phyloP scores from a whole-genome alignment of 2,797 vertebrate genomes.

The Cercopithecus neglectus region DNA sequence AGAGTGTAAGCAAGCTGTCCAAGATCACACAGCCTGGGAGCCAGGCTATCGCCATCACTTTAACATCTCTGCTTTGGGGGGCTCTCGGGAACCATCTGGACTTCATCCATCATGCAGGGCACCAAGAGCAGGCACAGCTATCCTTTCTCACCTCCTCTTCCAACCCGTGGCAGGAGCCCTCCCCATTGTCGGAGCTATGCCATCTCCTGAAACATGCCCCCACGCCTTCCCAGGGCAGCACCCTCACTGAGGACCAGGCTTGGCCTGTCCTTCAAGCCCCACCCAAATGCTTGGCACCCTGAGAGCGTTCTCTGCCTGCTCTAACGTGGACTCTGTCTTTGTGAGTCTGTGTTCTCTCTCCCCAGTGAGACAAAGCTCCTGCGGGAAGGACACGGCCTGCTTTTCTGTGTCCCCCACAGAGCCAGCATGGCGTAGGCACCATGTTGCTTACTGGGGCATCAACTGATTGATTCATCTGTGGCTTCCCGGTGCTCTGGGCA shows the following conservation, averaged over 20 bases:
- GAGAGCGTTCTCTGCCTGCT: not conserved
- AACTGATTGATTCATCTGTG: not conserved
- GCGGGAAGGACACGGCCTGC: slow-evolving; percentile 28
- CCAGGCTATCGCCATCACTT: too few relatives aligned
- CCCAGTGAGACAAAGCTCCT: not conserved
- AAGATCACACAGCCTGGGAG: not conserved
- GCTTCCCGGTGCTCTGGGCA: not conserved
- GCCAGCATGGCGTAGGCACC: accelerated
- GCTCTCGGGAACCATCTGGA: not conserved
- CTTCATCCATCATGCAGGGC: not conserved
- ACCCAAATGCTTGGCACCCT: not conserved
- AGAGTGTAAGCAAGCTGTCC: not conserved
- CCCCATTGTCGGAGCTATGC: not conserved
- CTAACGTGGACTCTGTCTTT: not conserved
- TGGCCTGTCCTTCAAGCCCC: not conserved
- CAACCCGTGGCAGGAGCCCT: not conserved
- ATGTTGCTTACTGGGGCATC: not conserved
- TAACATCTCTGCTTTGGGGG: not conserved
- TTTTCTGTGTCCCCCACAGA: not conserved
- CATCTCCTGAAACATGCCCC: not conserved
- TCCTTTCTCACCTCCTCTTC: not conserved
- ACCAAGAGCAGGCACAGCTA: not conserved
- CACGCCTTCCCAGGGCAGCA: not conserved
- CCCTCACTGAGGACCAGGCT: not conserved
- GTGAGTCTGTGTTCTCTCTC: not conserved